A percentile compares a stretch with the other conserved stretches of the same genome.
These are phyloP conservation scores for Kryphioiulus occultus DNA, from an alignment of 2,888 invertebrate genomes.

Conservation along the genomic window DNA sequence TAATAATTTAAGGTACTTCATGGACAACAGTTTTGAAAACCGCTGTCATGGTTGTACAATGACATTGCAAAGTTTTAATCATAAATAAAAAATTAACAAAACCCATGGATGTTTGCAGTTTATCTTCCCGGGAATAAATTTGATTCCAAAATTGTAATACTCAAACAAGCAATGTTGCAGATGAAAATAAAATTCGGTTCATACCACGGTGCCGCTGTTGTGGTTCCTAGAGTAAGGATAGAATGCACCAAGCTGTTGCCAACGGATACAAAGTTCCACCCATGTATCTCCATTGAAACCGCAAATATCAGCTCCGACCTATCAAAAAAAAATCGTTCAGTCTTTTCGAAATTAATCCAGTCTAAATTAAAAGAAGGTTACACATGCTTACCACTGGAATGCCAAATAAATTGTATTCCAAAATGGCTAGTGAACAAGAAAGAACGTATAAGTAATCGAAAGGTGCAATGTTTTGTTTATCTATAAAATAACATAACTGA, in stretches of 20 bases:
- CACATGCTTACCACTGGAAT: conserved; percentile 42
- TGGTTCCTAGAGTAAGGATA: conserved; percentile 63
- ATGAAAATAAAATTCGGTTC: too few relatives aligned
- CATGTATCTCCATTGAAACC: conserved; percentile 59
- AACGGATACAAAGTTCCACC: conserved; percentile 65
- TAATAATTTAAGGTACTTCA: too few relatives aligned
- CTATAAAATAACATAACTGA: background rate
- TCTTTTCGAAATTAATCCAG: background rate
- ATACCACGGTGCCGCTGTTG: conserved; percentile 56
- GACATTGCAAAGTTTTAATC: too few relatives aligned
- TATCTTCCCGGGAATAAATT: too few relatives aligned
- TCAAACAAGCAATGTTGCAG: too few relatives aligned
- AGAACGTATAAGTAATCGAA: background rate
- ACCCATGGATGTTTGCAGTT: too few relatives aligned
- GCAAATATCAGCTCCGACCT: conserved; percentile 59
- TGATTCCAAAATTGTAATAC: too few relatives aligned
- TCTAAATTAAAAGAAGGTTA: background rate
- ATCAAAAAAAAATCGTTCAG: background rate
- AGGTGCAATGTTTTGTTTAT: background rate
- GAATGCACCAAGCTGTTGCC: conserved; percentile 66
- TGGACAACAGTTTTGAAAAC: too few relatives aligned
- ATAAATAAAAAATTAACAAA: too few relatives aligned
- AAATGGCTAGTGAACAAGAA: background rate
- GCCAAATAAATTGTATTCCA: conserved; percentile 48
- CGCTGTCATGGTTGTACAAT: too few relatives aligned